Conservation (phyloP, 2,113 vertebrate genomes). For the Enhydra lutris region DNA sequence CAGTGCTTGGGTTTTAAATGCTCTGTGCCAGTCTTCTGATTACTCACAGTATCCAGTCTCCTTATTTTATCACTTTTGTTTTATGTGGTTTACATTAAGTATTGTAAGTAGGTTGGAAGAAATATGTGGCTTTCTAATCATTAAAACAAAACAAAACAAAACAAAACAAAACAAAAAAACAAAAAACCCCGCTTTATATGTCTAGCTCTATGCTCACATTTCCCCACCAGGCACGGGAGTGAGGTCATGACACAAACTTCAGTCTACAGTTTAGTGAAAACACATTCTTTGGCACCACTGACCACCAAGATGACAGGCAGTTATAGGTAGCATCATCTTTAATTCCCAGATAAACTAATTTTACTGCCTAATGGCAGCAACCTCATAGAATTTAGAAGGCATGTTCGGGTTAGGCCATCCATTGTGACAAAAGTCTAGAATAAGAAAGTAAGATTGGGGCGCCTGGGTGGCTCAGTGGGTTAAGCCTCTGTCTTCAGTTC, state of each 20-base stretch:
- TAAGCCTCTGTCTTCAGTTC: no score
- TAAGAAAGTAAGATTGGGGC: not conserved
- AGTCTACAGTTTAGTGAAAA: not conserved
- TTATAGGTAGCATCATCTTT: not conserved
- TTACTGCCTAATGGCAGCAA: not conserved
- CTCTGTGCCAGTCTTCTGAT: not conserved
- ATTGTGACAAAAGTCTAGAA: not conserved
- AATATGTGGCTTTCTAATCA: not conserved
- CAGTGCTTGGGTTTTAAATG: not conserved
- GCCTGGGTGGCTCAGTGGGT: no score
- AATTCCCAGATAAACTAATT: not conserved
- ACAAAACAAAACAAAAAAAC: not conserved
- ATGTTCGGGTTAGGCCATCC: not conserved
- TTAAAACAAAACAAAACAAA: not conserved
- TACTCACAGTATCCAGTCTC: not conserved
- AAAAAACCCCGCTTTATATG: not conserved
- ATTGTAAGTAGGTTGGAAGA: not conserved
- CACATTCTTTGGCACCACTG: not conserved
- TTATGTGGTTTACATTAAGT: not conserved
- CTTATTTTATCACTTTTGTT: not conserved
- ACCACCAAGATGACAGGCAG: not conserved
- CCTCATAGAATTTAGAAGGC: not conserved
- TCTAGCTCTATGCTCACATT: not conserved
- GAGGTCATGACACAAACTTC: not conserved
- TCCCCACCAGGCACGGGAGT: not conserved